Evolutionary conservation across 2,888 invertebrate species (phyloP).

Genomic region (Thymelicus lineola): DNA sequence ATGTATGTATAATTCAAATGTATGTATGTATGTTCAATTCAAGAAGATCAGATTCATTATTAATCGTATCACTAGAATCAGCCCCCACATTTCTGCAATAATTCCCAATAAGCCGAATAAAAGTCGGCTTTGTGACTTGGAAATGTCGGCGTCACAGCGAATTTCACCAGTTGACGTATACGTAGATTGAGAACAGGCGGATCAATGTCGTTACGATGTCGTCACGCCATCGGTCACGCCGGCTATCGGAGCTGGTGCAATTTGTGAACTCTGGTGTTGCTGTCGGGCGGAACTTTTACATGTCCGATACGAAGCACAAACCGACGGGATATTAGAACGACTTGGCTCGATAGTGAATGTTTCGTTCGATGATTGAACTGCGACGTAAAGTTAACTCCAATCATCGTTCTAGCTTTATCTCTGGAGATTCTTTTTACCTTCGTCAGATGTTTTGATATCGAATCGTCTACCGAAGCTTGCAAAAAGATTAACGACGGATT

Average conservation of each 20-base stretch:
- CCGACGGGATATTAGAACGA: constrained; percentile 17
- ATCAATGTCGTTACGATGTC: neutral
- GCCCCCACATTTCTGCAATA: constrained; percentile 4
- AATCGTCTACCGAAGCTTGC: neutral
- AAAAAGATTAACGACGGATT: no score
- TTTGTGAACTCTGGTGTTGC: neutral
- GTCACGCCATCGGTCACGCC: neutral
- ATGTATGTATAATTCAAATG: no score
- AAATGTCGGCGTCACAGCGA: neutral
- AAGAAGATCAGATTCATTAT: no score
- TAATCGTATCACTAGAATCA: neutral
- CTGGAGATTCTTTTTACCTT: neutral
- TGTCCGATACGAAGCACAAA: neutral
- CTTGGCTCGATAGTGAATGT: constrained; percentile 12
- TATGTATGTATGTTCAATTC: no score
- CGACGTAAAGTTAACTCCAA: constrained; percentile 14
- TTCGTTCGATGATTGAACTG: constrained; percentile 11
- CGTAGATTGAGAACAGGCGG: no score
- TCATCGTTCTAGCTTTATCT: constrained; percentile 6
- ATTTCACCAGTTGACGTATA: neutral
- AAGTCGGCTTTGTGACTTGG: constrained; percentile 5
- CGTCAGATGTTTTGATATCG: neutral
- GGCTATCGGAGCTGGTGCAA: neutral
- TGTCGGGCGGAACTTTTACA: constrained; percentile 3
- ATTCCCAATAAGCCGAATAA: neutral